These are phyloP conservation scores for Dromococcyx pavoninus DNA, from an alignment of 2,797 vertebrate genomes.

Conservation along the genomic window DNA sequence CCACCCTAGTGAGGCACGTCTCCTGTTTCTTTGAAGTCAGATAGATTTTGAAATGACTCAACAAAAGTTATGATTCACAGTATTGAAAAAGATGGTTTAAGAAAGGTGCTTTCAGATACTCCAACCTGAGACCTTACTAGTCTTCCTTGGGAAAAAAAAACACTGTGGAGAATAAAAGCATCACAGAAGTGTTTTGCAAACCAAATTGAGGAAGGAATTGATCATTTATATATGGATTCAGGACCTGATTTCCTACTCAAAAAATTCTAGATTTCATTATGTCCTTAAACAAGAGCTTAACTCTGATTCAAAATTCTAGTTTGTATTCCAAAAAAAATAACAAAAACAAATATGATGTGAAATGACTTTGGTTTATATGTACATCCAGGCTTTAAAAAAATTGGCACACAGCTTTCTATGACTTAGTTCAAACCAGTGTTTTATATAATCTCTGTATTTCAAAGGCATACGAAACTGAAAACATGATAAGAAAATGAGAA, in stretches of 20 bases:
- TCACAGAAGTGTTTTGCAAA: not conserved
- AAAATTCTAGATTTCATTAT: not conserved
- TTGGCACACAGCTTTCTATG: conserved; percentile 29
- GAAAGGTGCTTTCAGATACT: not conserved
- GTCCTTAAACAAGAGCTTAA: not conserved
- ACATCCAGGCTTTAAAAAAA: conserved; percentile 6
- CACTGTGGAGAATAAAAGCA: not conserved
- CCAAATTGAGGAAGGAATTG: not conserved
- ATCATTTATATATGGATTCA: not conserved
- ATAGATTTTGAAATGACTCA: not conserved
- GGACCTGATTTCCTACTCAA: not conserved
- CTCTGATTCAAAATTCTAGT: conserved; percentile 22
- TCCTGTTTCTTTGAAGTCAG: not conserved
- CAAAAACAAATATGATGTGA: conserved; percentile 29
- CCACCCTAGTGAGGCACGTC: not conserved
- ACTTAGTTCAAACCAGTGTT: conserved; percentile 28
- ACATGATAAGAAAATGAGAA: conserved; percentile 51
- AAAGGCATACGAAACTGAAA: conserved; percentile 59
- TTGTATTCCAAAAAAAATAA: conserved; percentile 46
- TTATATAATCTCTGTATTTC: conserved; percentile 62
- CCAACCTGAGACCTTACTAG: not conserved
- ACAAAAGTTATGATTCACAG: not conserved
- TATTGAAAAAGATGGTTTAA: not conserved
- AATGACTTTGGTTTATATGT: not conserved
- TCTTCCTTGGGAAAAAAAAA: not conserved